Conservation (phyloP, 1,140 invertebrate genomes). For the Eupristina koningsbergeri region DNA sequence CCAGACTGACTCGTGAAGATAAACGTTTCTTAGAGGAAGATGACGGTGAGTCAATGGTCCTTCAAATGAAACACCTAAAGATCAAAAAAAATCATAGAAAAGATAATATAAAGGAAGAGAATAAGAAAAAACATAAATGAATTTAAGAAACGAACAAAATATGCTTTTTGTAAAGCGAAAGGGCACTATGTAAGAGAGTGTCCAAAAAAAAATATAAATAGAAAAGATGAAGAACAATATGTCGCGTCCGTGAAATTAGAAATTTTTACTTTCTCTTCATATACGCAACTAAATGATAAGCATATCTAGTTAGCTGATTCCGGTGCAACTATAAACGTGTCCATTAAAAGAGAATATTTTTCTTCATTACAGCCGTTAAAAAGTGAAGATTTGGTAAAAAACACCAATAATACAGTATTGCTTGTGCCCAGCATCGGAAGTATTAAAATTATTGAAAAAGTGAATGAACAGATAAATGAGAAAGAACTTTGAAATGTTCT, state of each 20-base stretch:
- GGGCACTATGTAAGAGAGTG: no score
- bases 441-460: conserved; percentile 23
- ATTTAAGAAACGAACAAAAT: no score
- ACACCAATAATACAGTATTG: neutral
- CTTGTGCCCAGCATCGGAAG: conserved; percentile 27
- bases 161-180: no score
- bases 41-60: no score
- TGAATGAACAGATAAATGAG: conserved; percentile 7
- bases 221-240: no score
- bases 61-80: neutral
- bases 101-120: neutral
- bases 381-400: neutral
- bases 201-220: no score
- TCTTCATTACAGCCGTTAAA: neutral
- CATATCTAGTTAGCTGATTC: neutral
- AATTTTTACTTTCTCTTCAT: neutral
- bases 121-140: neutral
- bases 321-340: neutral
- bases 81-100: neutral
- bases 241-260: no score
- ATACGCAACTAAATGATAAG: neutral
- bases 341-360: neutral
- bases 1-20: neutral
- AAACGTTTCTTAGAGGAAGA: neutral
- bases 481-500: conserved; percentile 41